Base-by-base conservation (phyloP, 2,113 vertebrate species). In the Chloebia gouldiae region DNA sequence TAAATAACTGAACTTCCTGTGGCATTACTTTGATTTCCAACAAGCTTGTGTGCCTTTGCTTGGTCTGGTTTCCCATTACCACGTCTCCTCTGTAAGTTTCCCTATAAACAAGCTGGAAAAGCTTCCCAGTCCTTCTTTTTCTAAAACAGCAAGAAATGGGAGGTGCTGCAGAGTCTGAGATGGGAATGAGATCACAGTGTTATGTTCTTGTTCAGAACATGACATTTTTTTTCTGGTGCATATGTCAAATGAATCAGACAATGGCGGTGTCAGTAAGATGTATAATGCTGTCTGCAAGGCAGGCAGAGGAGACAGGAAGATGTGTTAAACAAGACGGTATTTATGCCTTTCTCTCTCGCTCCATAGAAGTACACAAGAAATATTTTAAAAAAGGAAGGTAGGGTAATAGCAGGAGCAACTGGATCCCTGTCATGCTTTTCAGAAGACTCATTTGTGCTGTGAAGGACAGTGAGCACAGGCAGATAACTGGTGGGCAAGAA, bases 211-310 rank as follows among this genome's bases (percentile, higher is more conserved):
- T 78, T 65, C 90, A 72, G 93, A 92, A 95, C 80, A 45, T 90
- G 87, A 86, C 81, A 5, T 90, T 90, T 95, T 77, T 77, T 92
- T 83, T 80, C 76, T 94, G 79, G 90, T 81, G 76, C 75, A 45
- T 85, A 87, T 91, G 81, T 94, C 83, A 95, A 82, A 50, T 93
- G 95, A 93, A 72, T 95, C 85, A 93, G 77, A 92, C 95, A 95
- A 61, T 61, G 53, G 40, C 85, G 63, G 83, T 90, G 89, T 85
- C 73, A 71, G 82, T 65, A 97, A 96, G 94, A 96, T 94, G 86
- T 87, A 96, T 95, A 95, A 94, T 68, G 68, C 90, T 81, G 83
- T 96, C 84, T 54, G 81, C 88, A 82, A 77, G 81, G 40, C 90
- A 93, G 78, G 57, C 39, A 86, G 63, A 92, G 79, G 90, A 93